Evolutionary conservation across 2,797 vertebrate genomes (phyloP).

Genomic region (Sebastes diploproa): DNA sequence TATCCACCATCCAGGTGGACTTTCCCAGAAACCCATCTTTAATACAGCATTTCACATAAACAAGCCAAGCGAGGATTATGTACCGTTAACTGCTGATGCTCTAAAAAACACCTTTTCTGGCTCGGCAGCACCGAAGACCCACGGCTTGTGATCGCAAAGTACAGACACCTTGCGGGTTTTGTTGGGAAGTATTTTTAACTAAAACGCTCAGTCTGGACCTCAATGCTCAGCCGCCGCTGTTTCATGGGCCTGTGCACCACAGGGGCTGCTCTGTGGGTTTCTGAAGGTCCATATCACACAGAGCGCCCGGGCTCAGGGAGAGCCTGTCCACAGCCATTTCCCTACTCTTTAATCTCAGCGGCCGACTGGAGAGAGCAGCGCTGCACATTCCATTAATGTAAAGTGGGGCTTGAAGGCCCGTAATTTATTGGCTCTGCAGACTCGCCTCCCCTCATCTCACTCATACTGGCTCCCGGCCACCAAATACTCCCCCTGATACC

Average conservation of each 20-base stretch:
- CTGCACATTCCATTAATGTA: conserved; percentile 85
- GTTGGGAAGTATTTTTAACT: conserved; percentile 6
- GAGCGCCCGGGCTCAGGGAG: conserved; percentile 48
- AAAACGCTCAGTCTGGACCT: conserved; percentile 22
- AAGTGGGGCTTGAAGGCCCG: conserved; percentile 81
- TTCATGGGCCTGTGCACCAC: conserved; percentile 23
- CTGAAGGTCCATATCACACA: conserved; percentile 62
- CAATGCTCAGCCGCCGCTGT: not conserved
- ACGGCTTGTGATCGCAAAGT: conserved; percentile 1
- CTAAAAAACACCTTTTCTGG: not conserved
- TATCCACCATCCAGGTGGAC: conserved; percentile 31
- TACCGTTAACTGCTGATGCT: not conserved
- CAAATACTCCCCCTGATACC: conserved; percentile 79
- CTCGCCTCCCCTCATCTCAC: conserved; percentile 80
- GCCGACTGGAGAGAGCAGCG: conserved; percentile 69
- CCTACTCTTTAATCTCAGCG: conserved; percentile 80
- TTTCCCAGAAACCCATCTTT: conserved; percentile 44
- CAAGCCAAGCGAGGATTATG: conserved; percentile 34
- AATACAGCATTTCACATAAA: conserved; percentile 50
- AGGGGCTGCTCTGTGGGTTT: conserved; percentile 48
- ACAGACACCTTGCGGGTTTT: conserved; percentile 12
- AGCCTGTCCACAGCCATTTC: conserved; percentile 79
- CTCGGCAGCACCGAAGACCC: not conserved
- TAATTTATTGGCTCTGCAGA: conserved; percentile 86
- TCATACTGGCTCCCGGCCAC: conserved; percentile 78